Evolutionary conservation across 2,888 invertebrate genomes (phyloP), one percentile per base, ranked within the genome.

Genomic region (Atrina japonica): DNA sequence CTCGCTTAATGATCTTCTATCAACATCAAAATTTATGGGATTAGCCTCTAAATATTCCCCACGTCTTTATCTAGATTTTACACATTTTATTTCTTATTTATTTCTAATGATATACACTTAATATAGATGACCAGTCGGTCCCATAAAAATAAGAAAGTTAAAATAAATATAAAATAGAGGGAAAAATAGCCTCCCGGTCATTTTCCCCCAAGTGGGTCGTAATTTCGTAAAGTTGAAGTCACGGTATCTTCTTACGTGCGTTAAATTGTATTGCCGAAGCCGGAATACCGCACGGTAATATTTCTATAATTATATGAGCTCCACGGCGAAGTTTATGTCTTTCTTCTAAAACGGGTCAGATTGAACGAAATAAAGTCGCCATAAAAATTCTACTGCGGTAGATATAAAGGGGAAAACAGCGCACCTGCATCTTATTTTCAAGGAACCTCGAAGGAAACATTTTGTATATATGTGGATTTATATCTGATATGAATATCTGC

Each of bases 241-340:
- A 25, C 23, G 16, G 49, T 61, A 45, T 66, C 66, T 66, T 45
- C 47, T 66, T 70, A 66, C 70, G 43, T 56, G 52, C 49, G 66
- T 66, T 66, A 66, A 65, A 66, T 66, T 47, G 47, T 35, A n/a
- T 27, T 23, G 47, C 47, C 29, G 29, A 49, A 23, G 35, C 35
- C 29, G 30, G 61, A 61, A 61, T 61, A 61, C 49, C 61, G 35
- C 47, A 29, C 29, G 81, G 81, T 78, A 78, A 80, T 81, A 80
- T 81, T 81, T 81, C 81, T 77, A 78, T 81, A 81, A 80, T 81
- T 78, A 81, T 81, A 77, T 74, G 79, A 75, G 67, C 41, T 40
- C 67, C 58, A 63, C 58, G 63, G 40, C 49, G 56, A 67, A 66
- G 71, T 72, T 72, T 72, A 72, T 72, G 71, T 72, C 71, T 67